Base-by-base conservation (phyloP, 2,888 invertebrate species). In the Exocentrus adspersus region DNA sequence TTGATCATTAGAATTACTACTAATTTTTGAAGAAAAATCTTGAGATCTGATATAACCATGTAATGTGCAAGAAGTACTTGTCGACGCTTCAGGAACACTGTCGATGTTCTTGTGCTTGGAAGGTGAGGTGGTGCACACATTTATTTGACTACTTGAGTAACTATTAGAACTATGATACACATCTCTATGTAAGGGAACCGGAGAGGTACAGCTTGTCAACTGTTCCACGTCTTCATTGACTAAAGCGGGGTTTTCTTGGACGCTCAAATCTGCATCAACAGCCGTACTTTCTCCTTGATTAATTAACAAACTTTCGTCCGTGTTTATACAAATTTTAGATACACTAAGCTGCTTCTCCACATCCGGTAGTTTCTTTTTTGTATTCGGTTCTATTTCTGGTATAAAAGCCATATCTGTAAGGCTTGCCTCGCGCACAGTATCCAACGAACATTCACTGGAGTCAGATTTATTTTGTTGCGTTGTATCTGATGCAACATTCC, bases 341-440 rank as follows among this genome's bases (percentile, higher is more conserved):
- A 5, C 24, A 24, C n/a, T n/a, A n/a, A 6, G 2, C 10, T 30
- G 9, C 7, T 30, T n/a, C 14, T 24, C 7, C 24, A 24, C 12
- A 12, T 24, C 7, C 24, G 7, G 3, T 7, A 24, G 50, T 51
- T 51, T 51, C 16, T 51, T 51, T 14, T 32, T 51, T 17, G 50
- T n/a, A 51, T 30, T 51, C 3, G 50, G 19, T 9, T 32, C 37
- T n/a, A 37, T 19, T 5, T 17, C 17, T 12, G 19, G n/a, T 20
- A 32, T 32, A 51, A 37, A 37, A 12, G 24, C 37, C n/a, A 12
- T 16, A 1, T 37, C 37, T 37, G 14, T 2, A 51, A 19, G 5
- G 1, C 12, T 19, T 14, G 32, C 2, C 16, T n/a, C 32, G 2
- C 5, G 1, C 5, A 17, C 32, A 19, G n/a, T 32, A 12, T 2